Conservation (phyloP, 1,140 invertebrate genomes). For the Drosophila nigromelanica region DNA sequence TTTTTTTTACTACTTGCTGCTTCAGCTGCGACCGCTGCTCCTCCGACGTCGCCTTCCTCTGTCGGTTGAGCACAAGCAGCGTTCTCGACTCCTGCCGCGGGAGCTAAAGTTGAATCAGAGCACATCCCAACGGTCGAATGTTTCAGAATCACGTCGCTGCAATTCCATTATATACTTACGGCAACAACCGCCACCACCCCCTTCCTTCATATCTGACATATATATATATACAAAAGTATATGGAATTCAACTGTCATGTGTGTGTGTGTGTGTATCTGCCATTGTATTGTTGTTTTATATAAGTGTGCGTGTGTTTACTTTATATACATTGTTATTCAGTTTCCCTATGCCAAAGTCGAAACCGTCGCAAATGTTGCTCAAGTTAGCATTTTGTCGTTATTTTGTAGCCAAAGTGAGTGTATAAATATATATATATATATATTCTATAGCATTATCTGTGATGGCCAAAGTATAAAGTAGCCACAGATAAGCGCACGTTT, state of each 20-base stretch:
- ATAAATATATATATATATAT: not conserved
- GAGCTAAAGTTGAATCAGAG: slow-evolving; percentile 83
- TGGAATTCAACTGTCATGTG: slow-evolving; percentile 16
- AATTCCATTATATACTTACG: slow-evolving; percentile 82
- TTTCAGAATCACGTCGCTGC: slow-evolving; percentile 84
- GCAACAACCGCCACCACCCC: slow-evolving; percentile 10
- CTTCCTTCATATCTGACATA: slow-evolving; percentile 5
- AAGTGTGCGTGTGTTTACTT: slow-evolving; percentile 31
- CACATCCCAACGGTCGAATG: slow-evolving; percentile 84
- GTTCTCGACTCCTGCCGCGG: slow-evolving; percentile 50
- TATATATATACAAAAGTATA: slow-evolving; percentile 7
- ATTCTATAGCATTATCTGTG: slow-evolving; percentile 17
- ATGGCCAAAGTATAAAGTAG: slow-evolving; percentile 6
- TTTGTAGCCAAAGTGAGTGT: slow-evolving; percentile 57
- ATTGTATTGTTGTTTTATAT: slow-evolving; percentile 19
- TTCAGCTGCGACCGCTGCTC: slow-evolving; percentile 19
- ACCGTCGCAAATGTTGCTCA: slow-evolving; percentile 42
- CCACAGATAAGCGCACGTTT: slow-evolving; percentile 22
- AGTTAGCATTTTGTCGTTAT: slow-evolving; percentile 77
- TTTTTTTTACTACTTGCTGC: slow-evolving; percentile 49
- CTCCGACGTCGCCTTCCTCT: no score
- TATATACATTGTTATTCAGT: slow-evolving; percentile 50
- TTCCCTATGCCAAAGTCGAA: not conserved
- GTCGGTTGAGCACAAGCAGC: slow-evolving; percentile 35
- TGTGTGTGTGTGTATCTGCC: slow-evolving; percentile 16